A percentile compares a stretch with the other conserved stretches of the same genome.
Conservation (phyloP, 2,888 invertebrate genomes). For the Tupiocoris notatus region DNA sequence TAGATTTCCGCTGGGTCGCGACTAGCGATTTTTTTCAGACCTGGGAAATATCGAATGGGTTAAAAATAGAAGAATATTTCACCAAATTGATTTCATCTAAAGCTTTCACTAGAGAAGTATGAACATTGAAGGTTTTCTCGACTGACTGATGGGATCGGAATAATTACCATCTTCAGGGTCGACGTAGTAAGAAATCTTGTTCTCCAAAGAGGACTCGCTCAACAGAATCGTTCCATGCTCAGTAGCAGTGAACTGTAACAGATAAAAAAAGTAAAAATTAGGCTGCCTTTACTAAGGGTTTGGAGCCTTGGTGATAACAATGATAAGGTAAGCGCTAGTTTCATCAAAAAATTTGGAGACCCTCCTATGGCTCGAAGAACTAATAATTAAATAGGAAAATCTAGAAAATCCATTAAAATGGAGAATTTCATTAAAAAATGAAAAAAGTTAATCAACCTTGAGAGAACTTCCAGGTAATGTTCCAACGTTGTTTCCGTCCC, state of each 20-base stretch:
- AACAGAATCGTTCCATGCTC: neutral
- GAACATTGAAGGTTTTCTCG: no score
- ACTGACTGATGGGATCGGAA: neutral
- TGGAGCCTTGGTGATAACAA: neutral
- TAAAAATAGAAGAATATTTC: no score
- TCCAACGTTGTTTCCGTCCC: slow-evolving; percentile 64
- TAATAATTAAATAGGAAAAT: no score
- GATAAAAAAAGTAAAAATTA: neutral
- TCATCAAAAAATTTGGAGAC: no score
- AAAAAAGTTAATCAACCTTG: slow-evolving; percentile 52
- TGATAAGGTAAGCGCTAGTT: no score
- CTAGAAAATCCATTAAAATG: no score
- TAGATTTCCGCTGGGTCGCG: slow-evolving; percentile 60
- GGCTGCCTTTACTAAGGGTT: neutral
- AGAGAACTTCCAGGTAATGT: slow-evolving; percentile 64
- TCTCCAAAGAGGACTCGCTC: neutral
- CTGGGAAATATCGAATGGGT: neutral
- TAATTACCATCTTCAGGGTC: neutral
- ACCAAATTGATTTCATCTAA: no score
- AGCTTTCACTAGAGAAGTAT: no score
- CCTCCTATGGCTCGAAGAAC: no score
- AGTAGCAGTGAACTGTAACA: neutral
- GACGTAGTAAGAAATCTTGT: neutral
- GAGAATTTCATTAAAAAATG: neutral
- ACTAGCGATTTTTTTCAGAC: neutral